phyloP scores from a whole-genome alignment of 2,113 vertebrate species.

The Cynopterus brachyotis region DNA sequence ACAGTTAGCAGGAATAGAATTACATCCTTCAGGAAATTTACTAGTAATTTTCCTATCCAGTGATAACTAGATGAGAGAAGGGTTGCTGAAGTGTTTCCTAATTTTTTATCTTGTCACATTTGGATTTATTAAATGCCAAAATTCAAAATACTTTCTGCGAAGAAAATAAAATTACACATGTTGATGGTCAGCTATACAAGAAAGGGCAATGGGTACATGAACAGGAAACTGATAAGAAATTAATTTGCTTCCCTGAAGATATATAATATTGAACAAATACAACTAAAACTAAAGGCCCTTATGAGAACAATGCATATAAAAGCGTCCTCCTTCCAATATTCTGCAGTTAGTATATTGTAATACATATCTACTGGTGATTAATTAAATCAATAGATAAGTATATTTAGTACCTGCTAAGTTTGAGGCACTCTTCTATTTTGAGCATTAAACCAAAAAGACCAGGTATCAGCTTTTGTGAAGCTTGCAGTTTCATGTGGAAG shows the following conservation, averaged over 20 bases:
- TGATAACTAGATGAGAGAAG: conserved; percentile 25
- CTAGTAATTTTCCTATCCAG: conserved; percentile 37
- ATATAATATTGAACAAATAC: neutral
- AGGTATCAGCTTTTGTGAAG: neutral
- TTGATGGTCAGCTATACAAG: neutral
- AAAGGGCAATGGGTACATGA: neutral
- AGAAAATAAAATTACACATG: conserved; percentile 4
- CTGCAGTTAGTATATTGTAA: neutral
- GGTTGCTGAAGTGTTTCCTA: neutral
- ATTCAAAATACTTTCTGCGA: neutral
- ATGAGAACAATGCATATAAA: neutral
- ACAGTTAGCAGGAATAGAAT: conserved; percentile 54
- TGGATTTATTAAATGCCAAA: conserved; percentile 30
- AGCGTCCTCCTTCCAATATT: neutral
- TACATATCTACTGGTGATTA: neutral
- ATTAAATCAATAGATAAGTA: neutral
- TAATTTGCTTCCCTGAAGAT: neutral
- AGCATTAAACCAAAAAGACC: neutral
- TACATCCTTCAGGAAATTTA: conserved; percentile 55
- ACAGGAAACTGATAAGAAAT: neutral
- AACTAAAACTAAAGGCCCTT: neutral
- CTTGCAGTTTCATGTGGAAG: neutral
- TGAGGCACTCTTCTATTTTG: neutral
- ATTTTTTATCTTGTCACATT: conserved; percentile 43
- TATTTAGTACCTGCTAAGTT: neutral